Percentiles rank a stretch among this genome's conserved stretches.
Conservation (phyloP, 2,888 invertebrate species). For the Andrena haemorrhoa region DNA sequence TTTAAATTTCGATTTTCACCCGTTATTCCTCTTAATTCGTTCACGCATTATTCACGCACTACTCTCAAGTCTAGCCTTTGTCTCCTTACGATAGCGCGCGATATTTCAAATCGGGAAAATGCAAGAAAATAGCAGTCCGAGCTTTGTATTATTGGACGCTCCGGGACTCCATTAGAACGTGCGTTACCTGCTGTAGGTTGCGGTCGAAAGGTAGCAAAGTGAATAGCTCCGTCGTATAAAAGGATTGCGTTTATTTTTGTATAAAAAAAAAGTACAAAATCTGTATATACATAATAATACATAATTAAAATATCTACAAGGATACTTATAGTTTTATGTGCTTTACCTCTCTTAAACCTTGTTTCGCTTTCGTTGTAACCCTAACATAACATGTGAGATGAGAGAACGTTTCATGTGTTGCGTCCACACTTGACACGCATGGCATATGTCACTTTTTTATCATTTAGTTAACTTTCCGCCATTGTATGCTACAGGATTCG, state of each 20-base stretch:
- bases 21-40: too few species aligned
- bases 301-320: conserved; percentile 81
- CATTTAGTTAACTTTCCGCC: conserved; percentile 8
- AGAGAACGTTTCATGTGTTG: conserved; percentile 24
- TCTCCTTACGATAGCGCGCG: too few species aligned
- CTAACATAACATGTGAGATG: conserved; percentile 35
- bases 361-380: conserved; percentile 45
- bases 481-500: conserved; percentile 8
- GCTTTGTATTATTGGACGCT: not conserved
- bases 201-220: not conserved
- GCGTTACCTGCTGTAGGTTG: not conserved
- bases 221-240: conserved; percentile 58
- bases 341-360: conserved; percentile 62
- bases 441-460: conserved; percentile 17
- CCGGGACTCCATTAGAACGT: not conserved
- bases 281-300: conserved; percentile 82
- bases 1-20: too few species aligned
- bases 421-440: conserved; percentile 53
- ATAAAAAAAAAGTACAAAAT: conserved; percentile 77
- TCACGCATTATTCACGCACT: too few species aligned
- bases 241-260: conserved; percentile 79
- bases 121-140: too few species aligned
- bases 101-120: too few species aligned
- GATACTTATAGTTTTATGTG: conserved; percentile 61
- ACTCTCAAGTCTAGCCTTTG: too few species aligned